Conservation (phyloP, 2,888 invertebrate species). For the Frankliniella fusca region DNA sequence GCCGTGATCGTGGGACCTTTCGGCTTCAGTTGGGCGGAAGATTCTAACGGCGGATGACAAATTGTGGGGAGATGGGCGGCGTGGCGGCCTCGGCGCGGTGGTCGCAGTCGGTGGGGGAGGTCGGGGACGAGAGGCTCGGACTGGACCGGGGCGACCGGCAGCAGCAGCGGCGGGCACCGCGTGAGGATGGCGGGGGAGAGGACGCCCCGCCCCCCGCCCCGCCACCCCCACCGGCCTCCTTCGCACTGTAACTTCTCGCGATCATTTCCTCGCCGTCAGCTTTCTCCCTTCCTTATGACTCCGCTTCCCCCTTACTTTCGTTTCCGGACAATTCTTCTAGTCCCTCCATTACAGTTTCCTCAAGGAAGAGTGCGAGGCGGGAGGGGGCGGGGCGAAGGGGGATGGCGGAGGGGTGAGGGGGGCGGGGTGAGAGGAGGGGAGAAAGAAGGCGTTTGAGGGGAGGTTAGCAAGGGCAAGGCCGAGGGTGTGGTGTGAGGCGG, state of each 20-base stretch:
- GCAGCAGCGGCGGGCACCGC: too few relatives aligned
- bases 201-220: not conserved
- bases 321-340: constrained; percentile 3
- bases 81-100: too few relatives aligned
- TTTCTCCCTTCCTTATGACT: constrained; percentile 20
- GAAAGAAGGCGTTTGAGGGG: not conserved
- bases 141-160: too few relatives aligned
- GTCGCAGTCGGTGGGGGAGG: too few relatives aligned
- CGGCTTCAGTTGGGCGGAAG: too few relatives aligned
- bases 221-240: not conserved
- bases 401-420: not conserved
- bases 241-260: constrained; percentile 6
- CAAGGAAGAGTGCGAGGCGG: not conserved
- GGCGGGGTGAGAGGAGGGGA: not conserved
- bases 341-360: constrained; percentile 18
- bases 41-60: too few relatives aligned
- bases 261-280: constrained; percentile 24
- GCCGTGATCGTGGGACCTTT: too few relatives aligned
- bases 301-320: constrained; percentile 4
- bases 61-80: too few relatives aligned
- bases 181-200: not conserved
- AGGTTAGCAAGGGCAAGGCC: too few relatives aligned
- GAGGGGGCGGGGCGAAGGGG: not conserved
- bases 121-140: too few relatives aligned
- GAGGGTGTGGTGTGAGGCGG: too few relatives aligned